phyloP scores from a whole-genome alignment of 2,888 invertebrate species.

The Lycophotia porphyrea region DNA sequence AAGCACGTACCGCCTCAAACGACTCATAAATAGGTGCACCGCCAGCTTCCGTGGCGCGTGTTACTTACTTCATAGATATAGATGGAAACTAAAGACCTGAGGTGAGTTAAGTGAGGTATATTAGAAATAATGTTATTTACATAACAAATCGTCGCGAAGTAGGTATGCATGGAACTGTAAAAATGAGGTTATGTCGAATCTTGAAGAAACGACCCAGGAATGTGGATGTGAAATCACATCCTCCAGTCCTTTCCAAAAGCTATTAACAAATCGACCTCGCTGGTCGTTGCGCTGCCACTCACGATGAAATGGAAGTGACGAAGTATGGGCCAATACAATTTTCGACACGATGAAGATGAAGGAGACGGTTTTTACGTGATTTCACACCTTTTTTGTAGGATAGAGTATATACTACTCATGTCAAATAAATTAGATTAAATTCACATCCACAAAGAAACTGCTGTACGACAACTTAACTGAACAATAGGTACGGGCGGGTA shows the following conservation, averaged over 20 bases:
- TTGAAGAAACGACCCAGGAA: not conserved
- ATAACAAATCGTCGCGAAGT: not conserved
- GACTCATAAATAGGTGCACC: constrained; percentile 49
- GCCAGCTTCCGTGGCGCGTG: constrained; percentile 22
- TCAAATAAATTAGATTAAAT: not conserved
- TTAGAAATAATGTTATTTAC: too few species aligned
- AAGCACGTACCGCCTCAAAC: constrained; percentile 47
- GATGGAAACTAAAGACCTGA: constrained; percentile 2
- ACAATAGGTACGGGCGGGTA: not conserved
- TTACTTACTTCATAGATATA: constrained; percentile 26
- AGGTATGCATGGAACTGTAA: not conserved
- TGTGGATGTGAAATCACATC: not conserved
- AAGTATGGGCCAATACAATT: not conserved
- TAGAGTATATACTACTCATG: not conserved
- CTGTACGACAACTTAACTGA: not conserved
- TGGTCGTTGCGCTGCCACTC: not conserved
- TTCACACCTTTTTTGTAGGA: too few species aligned
- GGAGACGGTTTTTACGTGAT: not conserved
- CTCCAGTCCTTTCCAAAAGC: too few species aligned
- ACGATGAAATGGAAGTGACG: not conserved
- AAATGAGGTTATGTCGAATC: not conserved
- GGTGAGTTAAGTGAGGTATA: not conserved
- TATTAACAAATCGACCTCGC: not conserved
- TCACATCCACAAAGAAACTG: not conserved
- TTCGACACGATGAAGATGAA: not conserved